Percentiles rank a stretch among this genome's conserved stretches.
phyloP scores from a whole-genome alignment of 2,113 vertebrate species.

The Rhagologus leucostigma region DNA sequence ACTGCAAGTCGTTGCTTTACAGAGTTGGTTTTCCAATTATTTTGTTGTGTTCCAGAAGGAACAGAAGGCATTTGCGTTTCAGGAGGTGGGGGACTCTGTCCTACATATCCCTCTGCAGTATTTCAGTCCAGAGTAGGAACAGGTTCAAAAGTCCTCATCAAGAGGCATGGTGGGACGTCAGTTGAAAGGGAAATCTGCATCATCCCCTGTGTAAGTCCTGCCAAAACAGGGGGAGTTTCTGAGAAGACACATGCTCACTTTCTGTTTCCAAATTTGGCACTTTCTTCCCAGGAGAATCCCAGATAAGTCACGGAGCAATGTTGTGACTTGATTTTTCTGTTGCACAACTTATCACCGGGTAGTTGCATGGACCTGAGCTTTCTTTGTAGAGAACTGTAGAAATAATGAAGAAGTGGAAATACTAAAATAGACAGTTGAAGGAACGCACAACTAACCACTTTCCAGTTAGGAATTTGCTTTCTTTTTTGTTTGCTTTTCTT shows the following conservation, averaged over 20 bases:
- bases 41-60: not conserved
- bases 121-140: not conserved
- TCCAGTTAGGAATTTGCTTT: not conserved
- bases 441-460: not conserved
- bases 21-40: not conserved
- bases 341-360: fast-evolving
- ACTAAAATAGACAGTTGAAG: not conserved
- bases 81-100: not conserved
- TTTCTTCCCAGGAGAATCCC: not conserved
- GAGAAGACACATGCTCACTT: not conserved
- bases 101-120: not conserved
- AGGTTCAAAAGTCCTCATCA: not conserved
- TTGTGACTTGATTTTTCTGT: not conserved
- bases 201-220: not conserved
- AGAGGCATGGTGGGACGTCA: not conserved
- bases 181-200: not conserved
- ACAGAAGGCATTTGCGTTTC: not conserved
- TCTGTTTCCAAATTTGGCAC: not conserved
- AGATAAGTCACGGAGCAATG: not conserved
- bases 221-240: not conserved
- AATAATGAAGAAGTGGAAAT: not conserved
- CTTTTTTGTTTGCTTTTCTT: not conserved
- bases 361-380: not conserved
- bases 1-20: not conserved
- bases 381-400: not conserved